These are phyloP conservation scores for Miniopterus natalensis DNA, from an alignment of 2,113 vertebrate species.

Conservation along the genomic window DNA sequence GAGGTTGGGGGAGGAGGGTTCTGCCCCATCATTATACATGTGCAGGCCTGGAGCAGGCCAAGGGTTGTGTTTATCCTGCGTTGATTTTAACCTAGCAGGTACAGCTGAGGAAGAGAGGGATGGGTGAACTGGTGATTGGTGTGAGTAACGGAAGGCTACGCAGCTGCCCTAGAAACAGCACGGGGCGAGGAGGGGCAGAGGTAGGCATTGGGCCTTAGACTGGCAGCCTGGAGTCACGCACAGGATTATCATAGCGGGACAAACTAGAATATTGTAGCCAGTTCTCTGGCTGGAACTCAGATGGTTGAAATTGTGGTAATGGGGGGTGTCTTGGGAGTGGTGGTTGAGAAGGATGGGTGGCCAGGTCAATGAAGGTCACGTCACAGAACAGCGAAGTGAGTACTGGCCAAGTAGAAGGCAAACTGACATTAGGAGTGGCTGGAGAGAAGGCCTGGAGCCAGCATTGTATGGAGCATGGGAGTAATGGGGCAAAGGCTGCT, in stretches of 20 bases:
- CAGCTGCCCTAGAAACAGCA: not conserved
- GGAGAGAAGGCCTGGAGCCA: not conserved
- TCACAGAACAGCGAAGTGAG: not conserved
- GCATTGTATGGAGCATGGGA: not conserved
- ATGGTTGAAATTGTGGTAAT: not conserved
- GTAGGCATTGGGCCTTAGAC: not conserved
- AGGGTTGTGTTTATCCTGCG: not conserved
- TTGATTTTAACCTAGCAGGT: not conserved
- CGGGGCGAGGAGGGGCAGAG: not conserved
- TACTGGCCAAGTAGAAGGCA: not conserved
- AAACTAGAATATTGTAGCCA: not conserved
- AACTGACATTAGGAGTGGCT: not conserved
- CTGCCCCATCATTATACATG: accelerated
- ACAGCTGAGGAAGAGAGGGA: not conserved
- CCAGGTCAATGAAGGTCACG: not conserved
- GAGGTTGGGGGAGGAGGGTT: not conserved
- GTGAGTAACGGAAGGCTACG: not conserved
- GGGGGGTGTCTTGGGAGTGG: not conserved
- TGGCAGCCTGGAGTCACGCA: not conserved
- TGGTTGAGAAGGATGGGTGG: not conserved
- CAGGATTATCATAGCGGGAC: not conserved
- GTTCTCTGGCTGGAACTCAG: not conserved
- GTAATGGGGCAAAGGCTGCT: not conserved
- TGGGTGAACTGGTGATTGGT: not conserved
- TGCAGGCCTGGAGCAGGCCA: not conserved